These are phyloP conservation scores for Protula sp. DNA, from an alignment of 2,888 invertebrate genomes.

Conservation along the genomic window DNA sequence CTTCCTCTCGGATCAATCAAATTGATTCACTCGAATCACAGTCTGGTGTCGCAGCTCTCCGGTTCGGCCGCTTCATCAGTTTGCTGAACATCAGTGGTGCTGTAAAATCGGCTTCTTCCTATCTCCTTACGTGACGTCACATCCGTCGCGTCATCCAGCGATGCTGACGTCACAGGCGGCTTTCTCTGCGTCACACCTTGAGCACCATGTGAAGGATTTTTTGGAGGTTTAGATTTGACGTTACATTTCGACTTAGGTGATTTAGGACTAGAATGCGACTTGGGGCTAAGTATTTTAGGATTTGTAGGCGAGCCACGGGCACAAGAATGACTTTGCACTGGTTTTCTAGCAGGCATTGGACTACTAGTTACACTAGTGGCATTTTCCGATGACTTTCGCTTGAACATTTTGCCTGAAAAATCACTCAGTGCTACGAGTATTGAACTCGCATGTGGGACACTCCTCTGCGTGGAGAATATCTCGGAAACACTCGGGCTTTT, in stretches of 20 bases:
- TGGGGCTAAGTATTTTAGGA: too few relatives aligned
- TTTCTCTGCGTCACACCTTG: not conserved
- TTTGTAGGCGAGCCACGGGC: too few relatives aligned
- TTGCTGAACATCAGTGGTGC: not conserved
- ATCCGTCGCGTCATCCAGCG: too few relatives aligned
- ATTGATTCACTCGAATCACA: too few relatives aligned
- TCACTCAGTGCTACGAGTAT: not conserved
- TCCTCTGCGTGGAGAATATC: not conserved
- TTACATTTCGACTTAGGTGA: too few relatives aligned
- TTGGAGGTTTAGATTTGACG: too few relatives aligned
- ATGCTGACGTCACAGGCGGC: not conserved
- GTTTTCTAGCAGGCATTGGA: not conserved
- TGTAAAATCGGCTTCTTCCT: not conserved
- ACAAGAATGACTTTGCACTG: too few relatives aligned
- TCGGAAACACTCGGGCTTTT: not conserved
- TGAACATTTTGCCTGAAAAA: not conserved
- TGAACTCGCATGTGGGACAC: not conserved
- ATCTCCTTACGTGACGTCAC: not conserved
- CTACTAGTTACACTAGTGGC: not conserved
- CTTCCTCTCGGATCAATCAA: too few relatives aligned
- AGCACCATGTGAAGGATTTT: too few relatives aligned
- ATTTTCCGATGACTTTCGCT: not conserved
- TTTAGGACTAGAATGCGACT: too few relatives aligned
- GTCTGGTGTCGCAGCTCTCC: too few relatives aligned
- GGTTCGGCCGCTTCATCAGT: too few relatives aligned